Evolutionary conservation across 2,113 vertebrate genomes (phyloP).

Genomic region (Cebidichthys violaceus): DNA sequence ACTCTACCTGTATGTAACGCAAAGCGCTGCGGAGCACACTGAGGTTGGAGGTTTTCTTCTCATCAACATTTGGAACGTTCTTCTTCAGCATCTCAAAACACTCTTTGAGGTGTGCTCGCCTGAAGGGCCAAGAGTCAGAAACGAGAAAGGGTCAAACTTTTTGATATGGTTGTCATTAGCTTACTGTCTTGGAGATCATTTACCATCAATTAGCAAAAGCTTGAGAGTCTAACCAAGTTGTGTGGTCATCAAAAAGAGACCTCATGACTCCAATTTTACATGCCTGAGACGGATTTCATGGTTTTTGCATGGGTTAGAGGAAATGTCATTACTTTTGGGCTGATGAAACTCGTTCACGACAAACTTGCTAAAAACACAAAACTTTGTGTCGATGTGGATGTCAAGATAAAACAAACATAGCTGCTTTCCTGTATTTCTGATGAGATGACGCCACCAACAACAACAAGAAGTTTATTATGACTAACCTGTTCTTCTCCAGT

Average conservation of each 20-base stretch:
- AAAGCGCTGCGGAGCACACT: slow-evolving; percentile 96
- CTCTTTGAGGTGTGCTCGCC: slow-evolving; percentile 97
- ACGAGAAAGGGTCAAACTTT: slow-evolving; percentile 27
- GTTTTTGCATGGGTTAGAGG: neutral
- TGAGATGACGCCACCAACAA: neutral
- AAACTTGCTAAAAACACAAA: neutral
- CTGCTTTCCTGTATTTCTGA: neutral
- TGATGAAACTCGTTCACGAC: neutral
- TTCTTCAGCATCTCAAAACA: slow-evolving; percentile 98
- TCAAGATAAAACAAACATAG: neutral
- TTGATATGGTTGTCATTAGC: neutral
- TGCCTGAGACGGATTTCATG: neutral
- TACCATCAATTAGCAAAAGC: neutral
- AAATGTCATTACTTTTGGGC: slow-evolving; percentile 4
- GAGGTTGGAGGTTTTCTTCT: slow-evolving; percentile 99
- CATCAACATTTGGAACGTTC: slow-evolving; percentile 97
- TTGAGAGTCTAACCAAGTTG: neutral
- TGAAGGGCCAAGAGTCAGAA: slow-evolving; percentile 70
- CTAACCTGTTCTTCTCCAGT: slow-evolving; percentile 99
- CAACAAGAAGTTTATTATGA: slow-evolving; percentile 55
- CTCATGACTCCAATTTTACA: neutral
- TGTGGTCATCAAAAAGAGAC: neutral
- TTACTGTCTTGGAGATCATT: neutral
- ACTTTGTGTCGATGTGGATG: neutral
- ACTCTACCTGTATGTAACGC: slow-evolving; percentile 95